Base-by-base conservation (phyloP, 2,888 invertebrate genomes). In the Acrocera orbiculus region DNA sequence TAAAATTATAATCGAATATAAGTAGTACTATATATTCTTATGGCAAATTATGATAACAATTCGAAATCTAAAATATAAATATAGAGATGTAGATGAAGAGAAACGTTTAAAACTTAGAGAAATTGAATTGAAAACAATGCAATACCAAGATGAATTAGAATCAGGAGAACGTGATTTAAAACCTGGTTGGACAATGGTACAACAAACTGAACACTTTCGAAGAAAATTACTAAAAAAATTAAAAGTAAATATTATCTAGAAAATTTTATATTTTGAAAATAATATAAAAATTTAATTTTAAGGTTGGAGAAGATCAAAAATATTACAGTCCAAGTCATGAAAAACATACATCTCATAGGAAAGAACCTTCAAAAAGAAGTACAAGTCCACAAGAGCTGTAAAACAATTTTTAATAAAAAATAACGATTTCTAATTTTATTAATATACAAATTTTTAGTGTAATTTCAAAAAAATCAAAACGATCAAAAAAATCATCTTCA, bases 61-160 rank as follows among this genome's bases (percentile, higher is more conserved):
- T n/a, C n/a, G n/a, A n/a, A n/a, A n/a, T n/a, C n/a, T n/a, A n/a
- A n/a, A n/a, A n/a, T n/a, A n/a, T n/a, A n/a, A n/a, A n/a, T 32
- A 20, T 43, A 66, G 70, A 38, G 70, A 70, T 50, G 68, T 65
- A 44, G 69, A 66, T 35, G 76, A 76, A 51, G 74, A 79, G 50
- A 69, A 76, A 46, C 73, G 86, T 28, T 70, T 67, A 43, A 73
- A 76, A 49, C 59, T 87, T 37, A 69, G 95, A 16, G 93, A 95
- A 58, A 85, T 98, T 48, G 96, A 96, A 65, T 75, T 93, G 44
- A 87, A 89, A 63, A 85, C 87, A 33, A 71, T 95, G 64, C 83
- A 86, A 55, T 95, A 90, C 65, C 89, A 90, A 59, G 95, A 95
- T 64, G 93, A 93, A 57, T 59, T 95, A 46, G 95, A 95, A 63